Evolutionary conservation across 2,888 invertebrate species (phyloP).

Genomic region (Ischnura elegans): DNA sequence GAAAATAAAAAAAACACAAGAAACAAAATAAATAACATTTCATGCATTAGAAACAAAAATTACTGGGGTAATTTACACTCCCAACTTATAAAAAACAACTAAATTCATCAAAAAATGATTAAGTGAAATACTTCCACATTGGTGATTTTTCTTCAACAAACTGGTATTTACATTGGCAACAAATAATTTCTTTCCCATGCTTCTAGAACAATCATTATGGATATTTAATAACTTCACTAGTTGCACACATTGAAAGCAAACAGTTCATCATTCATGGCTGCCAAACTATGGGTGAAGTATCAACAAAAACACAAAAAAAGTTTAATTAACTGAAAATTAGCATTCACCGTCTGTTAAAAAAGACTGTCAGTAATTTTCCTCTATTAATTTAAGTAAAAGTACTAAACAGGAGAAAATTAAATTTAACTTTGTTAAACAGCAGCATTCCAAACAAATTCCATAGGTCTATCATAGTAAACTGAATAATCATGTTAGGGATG

Average conservation of each 20-base stretch:
- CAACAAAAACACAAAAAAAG: background rate
- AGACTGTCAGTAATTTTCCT: background rate
- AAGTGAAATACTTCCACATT: background rate
- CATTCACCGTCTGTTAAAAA: background rate
- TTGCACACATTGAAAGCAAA: background rate
- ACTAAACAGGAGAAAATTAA: background rate
- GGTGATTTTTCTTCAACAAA: background rate
- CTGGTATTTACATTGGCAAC: background rate
- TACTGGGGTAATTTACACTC: slow-evolving; percentile 44
- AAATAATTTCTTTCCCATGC: background rate
- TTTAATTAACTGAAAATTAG: background rate
- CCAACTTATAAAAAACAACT: no score
- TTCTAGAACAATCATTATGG: background rate
- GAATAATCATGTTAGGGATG: background rate
- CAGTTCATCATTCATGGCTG: background rate
- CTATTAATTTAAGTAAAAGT: no score
- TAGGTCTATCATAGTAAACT: background rate
- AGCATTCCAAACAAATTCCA: background rate
- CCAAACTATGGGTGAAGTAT: background rate
- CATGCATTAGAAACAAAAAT: slow-evolving; percentile 56
- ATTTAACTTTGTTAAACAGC: background rate
- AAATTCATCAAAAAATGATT: background rate
- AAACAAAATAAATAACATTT: slow-evolving; percentile 62
- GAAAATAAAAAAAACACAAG: slow-evolving; percentile 68
- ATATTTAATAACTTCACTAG: background rate